These are phyloP conservation scores for Colinus virginianus DNA, from an alignment of 2,113 vertebrate species.

Conservation along the genomic window DNA sequence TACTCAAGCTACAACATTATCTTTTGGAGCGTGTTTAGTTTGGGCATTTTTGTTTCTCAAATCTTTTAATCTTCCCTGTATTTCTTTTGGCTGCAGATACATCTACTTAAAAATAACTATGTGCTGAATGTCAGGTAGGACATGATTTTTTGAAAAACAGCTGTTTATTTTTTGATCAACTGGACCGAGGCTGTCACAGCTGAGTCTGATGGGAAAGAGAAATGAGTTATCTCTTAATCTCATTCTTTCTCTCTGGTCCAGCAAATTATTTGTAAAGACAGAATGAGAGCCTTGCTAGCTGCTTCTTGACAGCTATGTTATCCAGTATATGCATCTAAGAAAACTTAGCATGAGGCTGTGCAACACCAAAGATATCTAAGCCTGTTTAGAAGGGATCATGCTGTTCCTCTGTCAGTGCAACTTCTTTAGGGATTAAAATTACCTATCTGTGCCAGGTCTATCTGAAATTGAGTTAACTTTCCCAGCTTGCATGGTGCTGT, in stretches of 20 bases:
- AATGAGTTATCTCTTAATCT: not conserved
- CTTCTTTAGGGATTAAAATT: not conserved
- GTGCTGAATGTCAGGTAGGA: not conserved
- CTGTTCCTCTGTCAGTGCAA: not conserved
- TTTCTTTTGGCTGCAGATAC: not conserved
- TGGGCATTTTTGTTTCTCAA: not conserved
- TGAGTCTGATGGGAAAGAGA: not conserved
- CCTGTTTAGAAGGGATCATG: not conserved
- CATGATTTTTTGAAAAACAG: not conserved
- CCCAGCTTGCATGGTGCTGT: fast-evolving
- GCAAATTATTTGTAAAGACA: not conserved
- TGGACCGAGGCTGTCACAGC: not conserved
- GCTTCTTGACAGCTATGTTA: not conserved
- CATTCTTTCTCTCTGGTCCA: not conserved
- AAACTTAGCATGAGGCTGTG: not conserved
- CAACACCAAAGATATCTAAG: not conserved
- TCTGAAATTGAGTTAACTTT: not conserved
- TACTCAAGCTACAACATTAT: not conserved
- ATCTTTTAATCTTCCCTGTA: not conserved
- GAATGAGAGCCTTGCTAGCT: not conserved
- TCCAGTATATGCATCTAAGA: not conserved
- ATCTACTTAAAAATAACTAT: not conserved
- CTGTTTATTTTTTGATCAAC: not conserved
- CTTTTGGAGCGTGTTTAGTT: not conserved
- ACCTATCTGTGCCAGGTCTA: not conserved